Evolutionary conservation across 2,113 vertebrate species (phyloP).

Genomic region (Panthera uncia): DNA sequence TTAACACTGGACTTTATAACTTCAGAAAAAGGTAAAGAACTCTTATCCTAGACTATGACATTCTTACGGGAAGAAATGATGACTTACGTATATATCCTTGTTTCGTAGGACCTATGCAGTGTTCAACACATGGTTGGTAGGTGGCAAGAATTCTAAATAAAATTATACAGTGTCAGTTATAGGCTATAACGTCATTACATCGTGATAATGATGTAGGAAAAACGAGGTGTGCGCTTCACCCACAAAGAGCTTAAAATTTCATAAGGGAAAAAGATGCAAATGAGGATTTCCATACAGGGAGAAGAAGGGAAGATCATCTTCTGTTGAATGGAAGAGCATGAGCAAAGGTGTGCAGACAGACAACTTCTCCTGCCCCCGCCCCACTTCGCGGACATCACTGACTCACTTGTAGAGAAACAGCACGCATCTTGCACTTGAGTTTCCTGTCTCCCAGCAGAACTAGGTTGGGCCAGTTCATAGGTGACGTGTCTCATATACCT

Average conservation of each 20-base stretch:
- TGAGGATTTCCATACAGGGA: background rate
- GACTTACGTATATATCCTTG: background rate
- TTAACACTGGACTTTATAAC: background rate
- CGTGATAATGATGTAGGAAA: background rate
- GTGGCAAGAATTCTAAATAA: background rate
- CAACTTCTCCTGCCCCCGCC: background rate
- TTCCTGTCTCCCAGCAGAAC: background rate
- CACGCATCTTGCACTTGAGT: background rate
- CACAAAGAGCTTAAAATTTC: background rate
- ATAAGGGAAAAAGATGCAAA: background rate
- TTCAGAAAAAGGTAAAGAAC: background rate
- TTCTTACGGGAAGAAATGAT: background rate
- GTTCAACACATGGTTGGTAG: background rate
- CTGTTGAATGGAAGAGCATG: background rate
- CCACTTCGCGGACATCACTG: background rate
- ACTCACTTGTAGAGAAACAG: background rate
- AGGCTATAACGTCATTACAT: background rate
- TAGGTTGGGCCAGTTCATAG: background rate
- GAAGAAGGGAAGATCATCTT: conserved; percentile 30
- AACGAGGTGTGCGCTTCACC: background rate
- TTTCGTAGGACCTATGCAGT: background rate
- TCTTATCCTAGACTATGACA: background rate
- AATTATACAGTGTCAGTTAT: background rate
- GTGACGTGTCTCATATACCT: background rate
- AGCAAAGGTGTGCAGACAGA: background rate